Evolutionary conservation across 2,888 invertebrate genomes (phyloP).

Genomic region (Athetis lepigone): DNA sequence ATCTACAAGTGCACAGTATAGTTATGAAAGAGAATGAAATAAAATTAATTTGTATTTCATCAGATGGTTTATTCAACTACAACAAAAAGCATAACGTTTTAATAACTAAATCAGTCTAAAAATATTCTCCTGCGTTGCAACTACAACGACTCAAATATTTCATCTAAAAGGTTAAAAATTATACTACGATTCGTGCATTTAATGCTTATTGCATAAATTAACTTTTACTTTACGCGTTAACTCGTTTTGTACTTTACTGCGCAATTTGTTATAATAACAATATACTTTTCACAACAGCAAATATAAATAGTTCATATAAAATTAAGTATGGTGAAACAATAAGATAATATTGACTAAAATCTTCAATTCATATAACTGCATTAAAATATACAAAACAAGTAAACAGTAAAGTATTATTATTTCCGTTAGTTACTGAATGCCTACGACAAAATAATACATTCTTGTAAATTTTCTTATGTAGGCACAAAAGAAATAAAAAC

Average conservation of each 20-base stretch:
- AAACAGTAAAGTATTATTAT: constrained; percentile 24
- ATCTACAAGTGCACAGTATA: too few relatives aligned
- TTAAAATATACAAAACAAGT: constrained; percentile 59
- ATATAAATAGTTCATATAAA: constrained; percentile 54
- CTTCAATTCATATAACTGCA: constrained; percentile 46
- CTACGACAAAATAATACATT: constrained; percentile 52
- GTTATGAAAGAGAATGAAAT: constrained; percentile 28
- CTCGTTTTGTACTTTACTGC: constrained; percentile 51
- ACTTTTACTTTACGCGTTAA: constrained; percentile 36
- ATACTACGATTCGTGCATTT: constrained; percentile 72
- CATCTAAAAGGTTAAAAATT: constrained; percentile 82
- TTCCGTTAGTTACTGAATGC: constrained; percentile 41
- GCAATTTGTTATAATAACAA: constrained; percentile 37
- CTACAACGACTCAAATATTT: constrained; percentile 84
- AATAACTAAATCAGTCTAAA: constrained; percentile 91
- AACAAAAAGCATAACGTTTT: constrained; percentile 90
- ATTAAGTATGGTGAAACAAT: constrained; percentile 20
- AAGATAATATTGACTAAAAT: constrained; percentile 29
- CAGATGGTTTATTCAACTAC: constrained; percentile 89
- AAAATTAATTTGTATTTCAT: constrained; percentile 70
- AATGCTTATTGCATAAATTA: constrained; percentile 55
- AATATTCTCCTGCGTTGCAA: constrained; percentile 87
- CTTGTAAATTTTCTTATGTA: constrained; percentile 55
- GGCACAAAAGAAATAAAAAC: constrained; percentile 69
- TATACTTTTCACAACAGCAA: constrained; percentile 50